Percentiles rank a stretch among this genome's conserved stretches.
Conservation (phyloP, 1,140 invertebrate species). For the Eulimnadia texana region DNA sequence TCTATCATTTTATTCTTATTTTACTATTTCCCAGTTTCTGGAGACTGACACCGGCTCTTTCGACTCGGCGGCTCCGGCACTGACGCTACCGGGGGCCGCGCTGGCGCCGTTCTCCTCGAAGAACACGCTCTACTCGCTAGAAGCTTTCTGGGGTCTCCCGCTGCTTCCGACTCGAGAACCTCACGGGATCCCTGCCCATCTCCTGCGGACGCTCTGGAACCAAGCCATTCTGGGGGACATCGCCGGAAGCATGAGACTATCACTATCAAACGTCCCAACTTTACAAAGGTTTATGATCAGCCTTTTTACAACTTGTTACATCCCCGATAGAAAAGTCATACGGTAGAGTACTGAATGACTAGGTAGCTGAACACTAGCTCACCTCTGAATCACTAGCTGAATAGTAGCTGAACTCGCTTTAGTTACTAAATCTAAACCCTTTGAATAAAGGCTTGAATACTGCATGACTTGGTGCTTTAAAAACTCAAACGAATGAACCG, state of each 20-base stretch:
- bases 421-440: too few relatives aligned
- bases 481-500: too few relatives aligned
- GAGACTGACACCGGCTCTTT: constrained; percentile 25
- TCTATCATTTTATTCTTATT: neutral
- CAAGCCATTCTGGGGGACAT: constrained; percentile 24
- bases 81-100: constrained; percentile 24
- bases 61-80: constrained; percentile 23
- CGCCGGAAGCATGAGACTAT: constrained; percentile 24
- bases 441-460: too few relatives aligned
- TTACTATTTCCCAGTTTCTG: constrained; percentile 22
- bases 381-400: too few relatives aligned
- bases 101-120: constrained; percentile 25
- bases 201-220: constrained; percentile 24
- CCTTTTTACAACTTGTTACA: neutral
- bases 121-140: constrained; percentile 24
- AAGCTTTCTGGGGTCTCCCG: constrained; percentile 26
- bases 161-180: constrained; percentile 21
- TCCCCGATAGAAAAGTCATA: neutral
- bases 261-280: constrained; percentile 23
- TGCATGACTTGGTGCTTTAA: too few relatives aligned
- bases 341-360: too few relatives aligned
- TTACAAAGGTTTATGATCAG: constrained; percentile 21
- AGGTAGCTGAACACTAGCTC: too few relatives aligned
- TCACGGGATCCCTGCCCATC: constrained; percentile 11
- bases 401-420: too few relatives aligned